Evolutionary conservation across 2,797 vertebrate species (phyloP), one percentile per base, ranked within the genome.

Genomic region (Heterohyrax brucei): DNA sequence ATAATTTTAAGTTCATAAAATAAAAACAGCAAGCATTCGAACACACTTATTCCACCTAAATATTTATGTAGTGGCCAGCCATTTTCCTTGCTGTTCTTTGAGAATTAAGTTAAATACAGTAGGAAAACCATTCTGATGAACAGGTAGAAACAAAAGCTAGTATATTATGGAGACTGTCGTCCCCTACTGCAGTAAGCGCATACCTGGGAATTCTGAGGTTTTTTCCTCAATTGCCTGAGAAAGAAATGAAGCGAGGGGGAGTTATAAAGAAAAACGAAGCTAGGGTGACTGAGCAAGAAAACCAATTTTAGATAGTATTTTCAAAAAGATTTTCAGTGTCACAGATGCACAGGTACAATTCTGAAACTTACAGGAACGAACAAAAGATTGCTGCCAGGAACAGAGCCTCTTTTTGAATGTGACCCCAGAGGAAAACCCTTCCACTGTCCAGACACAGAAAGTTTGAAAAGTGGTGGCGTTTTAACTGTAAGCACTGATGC

Each of bases 1-100:
- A 53, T 22, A 46, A 16, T 30, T 68, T 66, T 33, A 72, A 59
- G 21, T 28, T 83, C 16, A 66, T 76, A 64, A 89, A 84, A 64
- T 72, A 77, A 66, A 91, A 91, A 82, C 33, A 22, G 3, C 33
- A 88, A 94, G 18, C 76, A 82, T 10, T 86, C 24, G 66, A 83
- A 70, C 2, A 66, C 26, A 86, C 39, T 91, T 46, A 86, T 13
- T 90, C 28, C 24, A 28, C 7, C 70, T 46, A 61, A 30, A 33
- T 75, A 85, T 88, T 56, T 66, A 22, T 59, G 12, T 12, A 80
- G 46, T 89, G 28, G 76, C 10, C 12, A 48, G 4, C 75, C 10
- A 33, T 70, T 81, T 73, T 39, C 13, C 75, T 87, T 87, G 64
- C 13, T 66, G 59, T n/a, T 82, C 39, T 68, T 61, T 62, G 10